These are phyloP conservation scores for Lateolabrax maculatus DNA, from an alignment of 2,797 vertebrate species.

Conservation along the genomic window DNA sequence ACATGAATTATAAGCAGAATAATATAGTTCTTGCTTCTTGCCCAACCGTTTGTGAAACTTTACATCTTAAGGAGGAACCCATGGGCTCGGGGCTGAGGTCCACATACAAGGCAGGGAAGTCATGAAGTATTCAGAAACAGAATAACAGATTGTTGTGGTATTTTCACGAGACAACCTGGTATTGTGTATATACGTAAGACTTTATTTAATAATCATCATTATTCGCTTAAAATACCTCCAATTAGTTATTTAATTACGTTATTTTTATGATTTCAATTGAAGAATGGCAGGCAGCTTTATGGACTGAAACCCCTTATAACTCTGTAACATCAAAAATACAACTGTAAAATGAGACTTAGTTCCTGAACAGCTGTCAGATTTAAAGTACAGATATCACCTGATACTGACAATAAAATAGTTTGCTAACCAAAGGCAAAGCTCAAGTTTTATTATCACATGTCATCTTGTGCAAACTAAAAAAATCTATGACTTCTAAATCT, in stretches of 20 bases:
- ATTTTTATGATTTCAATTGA: neutral
- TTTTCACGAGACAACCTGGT: neutral
- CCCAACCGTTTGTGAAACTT: neutral
- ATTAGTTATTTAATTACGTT: no score
- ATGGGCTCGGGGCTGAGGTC: no score
- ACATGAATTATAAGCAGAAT: neutral
- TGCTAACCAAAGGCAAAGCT: neutral
- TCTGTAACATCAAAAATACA: neutral
- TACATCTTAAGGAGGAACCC: neutral
- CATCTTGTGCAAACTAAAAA: no score
- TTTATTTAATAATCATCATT: no score
- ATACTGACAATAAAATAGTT: neutral
- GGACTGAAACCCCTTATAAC: neutral
- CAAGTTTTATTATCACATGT: neutral
- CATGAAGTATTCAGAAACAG: no score
- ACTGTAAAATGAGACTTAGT: neutral
- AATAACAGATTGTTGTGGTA: neutral
- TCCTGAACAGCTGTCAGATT: neutral
- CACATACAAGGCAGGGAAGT: neutral
- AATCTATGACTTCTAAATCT: constrained; percentile 27
- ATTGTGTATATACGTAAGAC: no score
- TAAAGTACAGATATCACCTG: neutral
- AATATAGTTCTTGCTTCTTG: no score
- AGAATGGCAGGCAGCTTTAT: neutral
- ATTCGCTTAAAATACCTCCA: neutral